phyloP scores from a whole-genome alignment of 2,797 vertebrate genomes.

The Valencia hispanica region DNA sequence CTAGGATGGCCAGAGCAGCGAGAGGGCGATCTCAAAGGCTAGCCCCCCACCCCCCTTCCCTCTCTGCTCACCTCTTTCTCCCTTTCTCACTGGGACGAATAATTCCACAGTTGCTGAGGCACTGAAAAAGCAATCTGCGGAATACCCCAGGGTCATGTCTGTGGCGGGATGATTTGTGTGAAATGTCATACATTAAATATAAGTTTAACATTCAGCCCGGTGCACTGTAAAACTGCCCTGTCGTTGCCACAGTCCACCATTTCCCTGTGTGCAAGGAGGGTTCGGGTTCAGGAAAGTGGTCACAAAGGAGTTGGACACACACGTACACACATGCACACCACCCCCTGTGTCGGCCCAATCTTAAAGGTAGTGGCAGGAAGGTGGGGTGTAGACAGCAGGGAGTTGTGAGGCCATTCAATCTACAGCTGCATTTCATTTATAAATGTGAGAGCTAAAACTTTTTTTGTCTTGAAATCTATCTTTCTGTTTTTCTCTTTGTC shows the following conservation, averaged over 20 bases:
- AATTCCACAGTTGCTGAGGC: conserved; percentile 89
- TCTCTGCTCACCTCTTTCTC: conserved; percentile 32
- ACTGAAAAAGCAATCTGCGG: conserved; percentile 90
- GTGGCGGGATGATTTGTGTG: conserved; percentile 88
- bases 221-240: conserved; percentile 86
- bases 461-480: conserved; percentile 57
- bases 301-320: conserved; percentile 79
- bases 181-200: conserved; percentile 92
- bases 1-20: conserved; percentile 80
- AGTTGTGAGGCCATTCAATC: conserved; percentile 73
- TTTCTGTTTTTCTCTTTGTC: conserved; percentile 37
- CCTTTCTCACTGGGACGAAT: conserved; percentile 83
- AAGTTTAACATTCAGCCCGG: conserved; percentile 87
- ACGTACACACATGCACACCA: conserved; percentile 45
- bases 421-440: conserved; percentile 84
- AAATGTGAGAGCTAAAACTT: conserved; percentile 71
- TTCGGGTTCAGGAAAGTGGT: conserved; percentile 81
- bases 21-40: conserved; percentile 84
- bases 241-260: conserved; percentile 78
- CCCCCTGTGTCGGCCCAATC: conserved; percentile 79
- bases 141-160: conserved; percentile 89
- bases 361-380: conserved; percentile 58
- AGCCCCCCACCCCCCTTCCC: conserved; percentile 34
- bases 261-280: conserved; percentile 73
- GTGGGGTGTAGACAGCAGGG: conserved; percentile 57